Evolutionary conservation across 2,888 invertebrate genomes (phyloP), one percentile per base, ranked within the genome.

Genomic region (Leucophenga maculata): DNA sequence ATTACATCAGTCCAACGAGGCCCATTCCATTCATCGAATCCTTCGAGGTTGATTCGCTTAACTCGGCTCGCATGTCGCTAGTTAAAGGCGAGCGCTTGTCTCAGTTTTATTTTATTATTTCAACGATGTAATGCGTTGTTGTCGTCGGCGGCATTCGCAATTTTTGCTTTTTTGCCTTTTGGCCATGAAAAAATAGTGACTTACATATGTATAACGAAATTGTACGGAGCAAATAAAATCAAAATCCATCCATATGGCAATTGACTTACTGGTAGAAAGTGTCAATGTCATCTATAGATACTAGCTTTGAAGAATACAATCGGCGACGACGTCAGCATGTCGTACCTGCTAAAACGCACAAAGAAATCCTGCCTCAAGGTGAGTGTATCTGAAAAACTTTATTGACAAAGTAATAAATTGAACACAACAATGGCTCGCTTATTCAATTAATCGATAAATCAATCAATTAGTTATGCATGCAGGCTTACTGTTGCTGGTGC

Each of bases 311-410:
- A 55, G 8, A 55, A 55, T 9, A 6, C 1, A 22, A 55, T 3
- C 55, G 13, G 3, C 39, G 8, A 39, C 11, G 11, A 13, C 60
- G 55, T 68, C 54, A 75, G 69, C 31, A 86, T 87, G 87, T 86
- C 87, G 72, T 83, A 88, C 73, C 79, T 88, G 75, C 80, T 88
- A 55, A 86, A 85, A 77, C 86, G 87, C 80, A 88, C 87, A 71
- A 88, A 87, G 75, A 88, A 88, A 72, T 87, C 88, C 75, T 88
- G 87, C 75, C 78, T 86, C 70, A 88, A 88, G 86, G 87, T 88
- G 80, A 88, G 85, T 77, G 26, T 16, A 46, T 68, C 13, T 8
- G 18, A 50, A 50, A 50, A 50, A 1, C 16, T 50, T 13, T 50
- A 39, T 39, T 39, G 8, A 39, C 39, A 39, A 39, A 39, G 8